Evolutionary conservation across 2,113 vertebrate genomes (phyloP), one percentile per base, ranked within the genome.

Genomic region (Bubo blakistoni): DNA sequence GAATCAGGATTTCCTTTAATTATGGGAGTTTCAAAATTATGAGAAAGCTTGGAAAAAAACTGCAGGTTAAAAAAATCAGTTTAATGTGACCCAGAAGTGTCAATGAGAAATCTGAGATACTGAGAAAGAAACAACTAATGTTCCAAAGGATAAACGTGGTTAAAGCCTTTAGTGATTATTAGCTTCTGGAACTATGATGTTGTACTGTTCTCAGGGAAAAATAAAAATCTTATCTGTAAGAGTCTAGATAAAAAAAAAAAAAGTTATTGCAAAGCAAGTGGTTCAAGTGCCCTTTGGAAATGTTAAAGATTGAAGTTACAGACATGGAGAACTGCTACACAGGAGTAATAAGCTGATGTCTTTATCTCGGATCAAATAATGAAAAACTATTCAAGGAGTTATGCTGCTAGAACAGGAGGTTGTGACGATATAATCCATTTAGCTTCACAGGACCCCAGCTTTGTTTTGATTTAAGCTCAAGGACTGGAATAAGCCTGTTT

Each of bases 401-500:
- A 82, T 58, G 85, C 86, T 82, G 62, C 63, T 92, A 66, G 58
- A 93, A 92, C 55, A 94, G 67, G 83, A 90, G 88, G 73, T 34
- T 92, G 81, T 81, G 83, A 79, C 89, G 82, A 72, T 76, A 94
- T 63, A 95, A 96, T 94, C 74, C 73, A 79, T 91, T 95, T 90
- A 89, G 54, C 49, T 91, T 69, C 78, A 90, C 26, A 92, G 78
- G 81, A 91, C 72, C 65, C 34, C 46, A 72, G 81, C 81, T 95
- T 97, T 92, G 81, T 94, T 96, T 96, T 94, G 94, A 90, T 94
- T 95, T 92, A 86, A 96, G 59, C 47, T 95, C 71, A 77, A 93
- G 76, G 76, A 93, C 72, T 86, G 58, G 63, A 94, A 72, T 90
- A 90, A 96, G 38, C 42, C 79, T 78, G 29, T 86, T 90, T 81